A percentile compares a stretch with the other conserved stretches of the same genome.
These are phyloP conservation scores for Contarinia nasturtii DNA, from an alignment of 1,140 invertebrate genomes.

Conservation along the genomic window DNA sequence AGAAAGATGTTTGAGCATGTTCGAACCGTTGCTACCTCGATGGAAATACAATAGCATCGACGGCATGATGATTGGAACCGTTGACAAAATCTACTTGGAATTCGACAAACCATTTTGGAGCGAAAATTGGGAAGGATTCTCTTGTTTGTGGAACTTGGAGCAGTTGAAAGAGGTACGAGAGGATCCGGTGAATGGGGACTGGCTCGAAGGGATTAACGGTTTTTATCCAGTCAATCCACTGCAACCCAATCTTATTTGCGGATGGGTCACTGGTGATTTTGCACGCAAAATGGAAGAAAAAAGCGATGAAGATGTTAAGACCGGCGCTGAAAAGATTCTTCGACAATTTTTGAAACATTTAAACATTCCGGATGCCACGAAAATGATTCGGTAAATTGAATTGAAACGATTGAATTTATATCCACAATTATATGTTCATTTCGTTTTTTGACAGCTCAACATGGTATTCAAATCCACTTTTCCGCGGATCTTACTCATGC, in stretches of 20 bases:
- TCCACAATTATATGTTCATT: constrained; percentile 7
- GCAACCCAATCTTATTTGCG: constrained; percentile 44
- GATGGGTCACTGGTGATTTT: constrained; percentile 34
- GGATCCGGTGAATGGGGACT: constrained; percentile 16
- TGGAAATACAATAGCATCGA: constrained; percentile 39
- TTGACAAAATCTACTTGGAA: constrained; percentile 58
- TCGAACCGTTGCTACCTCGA: constrained; percentile 35
- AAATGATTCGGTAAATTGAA: constrained; percentile 8
- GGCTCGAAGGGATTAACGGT: constrained; percentile 35
- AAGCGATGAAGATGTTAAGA: constrained; percentile 24
- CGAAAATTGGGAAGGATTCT: constrained; percentile 23
- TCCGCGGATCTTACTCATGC: constrained; percentile 50
- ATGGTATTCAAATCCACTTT: constrained; percentile 47
- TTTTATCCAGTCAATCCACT: constrained; percentile 34
- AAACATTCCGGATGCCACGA: constrained; percentile 14
- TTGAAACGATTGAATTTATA: neutral
- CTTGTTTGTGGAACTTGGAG: constrained; percentile 30
- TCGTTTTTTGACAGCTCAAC: constrained; percentile 29
- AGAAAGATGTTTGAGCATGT: constrained; percentile 31
- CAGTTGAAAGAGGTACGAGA: constrained; percentile 20
- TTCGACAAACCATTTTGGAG: constrained; percentile 44
- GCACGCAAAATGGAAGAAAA: constrained; percentile 34
- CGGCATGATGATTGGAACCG: constrained; percentile 42
- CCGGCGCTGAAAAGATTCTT: constrained; percentile 14
- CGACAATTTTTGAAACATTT: constrained; percentile 20